These are phyloP conservation scores for Aeoliscus strigatus DNA, from an alignment of 2,797 vertebrate species.

Conservation along the genomic window DNA sequence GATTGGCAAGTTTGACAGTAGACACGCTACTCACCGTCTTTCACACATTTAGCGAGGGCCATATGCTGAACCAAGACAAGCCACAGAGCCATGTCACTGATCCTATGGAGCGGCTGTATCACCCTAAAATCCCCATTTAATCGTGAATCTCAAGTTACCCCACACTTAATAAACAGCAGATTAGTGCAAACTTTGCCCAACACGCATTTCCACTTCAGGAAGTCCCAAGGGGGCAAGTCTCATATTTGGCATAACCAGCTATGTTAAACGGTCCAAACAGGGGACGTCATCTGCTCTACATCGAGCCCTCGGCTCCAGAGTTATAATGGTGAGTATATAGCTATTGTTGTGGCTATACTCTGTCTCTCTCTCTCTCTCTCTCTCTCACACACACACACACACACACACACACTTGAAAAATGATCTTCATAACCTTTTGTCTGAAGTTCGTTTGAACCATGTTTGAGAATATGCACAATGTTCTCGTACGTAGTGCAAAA, in stretches of 20 bases:
- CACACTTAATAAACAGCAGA: constrained; percentile 93
- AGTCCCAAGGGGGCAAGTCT: constrained; percentile 76
- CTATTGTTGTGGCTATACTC: constrained; percentile 64
- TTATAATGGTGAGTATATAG: constrained; percentile 75
- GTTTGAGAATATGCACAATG: constrained; percentile 67
- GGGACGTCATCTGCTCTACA: constrained; percentile 78
- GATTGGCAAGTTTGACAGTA: constrained; percentile 60
- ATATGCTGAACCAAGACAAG: constrained; percentile 70
- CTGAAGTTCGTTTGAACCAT: constrained; percentile 55
- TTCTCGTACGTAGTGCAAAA: constrained; percentile 43
- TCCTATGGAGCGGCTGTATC: constrained; percentile 68
- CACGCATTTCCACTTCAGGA: constrained; percentile 82
- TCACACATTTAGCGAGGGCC: constrained; percentile 72
- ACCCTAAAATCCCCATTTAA: constrained; percentile 92
- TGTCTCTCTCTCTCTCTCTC: too few relatives aligned
- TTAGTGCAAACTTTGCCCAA: constrained; percentile 85
- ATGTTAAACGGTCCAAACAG: constrained; percentile 79
- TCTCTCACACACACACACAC: too few relatives aligned
- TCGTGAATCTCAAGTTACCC: constrained; percentile 88
- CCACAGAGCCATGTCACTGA: constrained; percentile 67
- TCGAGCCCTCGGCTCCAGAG: constrained; percentile 62
- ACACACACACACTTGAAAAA: constrained; percentile 55
- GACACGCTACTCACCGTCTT: constrained; percentile 55
- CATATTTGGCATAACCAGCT: constrained; percentile 66
- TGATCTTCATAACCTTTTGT: constrained; percentile 70